Percentiles rank a stretch among this genome's conserved stretches.
phyloP scores from a whole-genome alignment of 2,888 invertebrate genomes.

The Drosophila rubida region DNA sequence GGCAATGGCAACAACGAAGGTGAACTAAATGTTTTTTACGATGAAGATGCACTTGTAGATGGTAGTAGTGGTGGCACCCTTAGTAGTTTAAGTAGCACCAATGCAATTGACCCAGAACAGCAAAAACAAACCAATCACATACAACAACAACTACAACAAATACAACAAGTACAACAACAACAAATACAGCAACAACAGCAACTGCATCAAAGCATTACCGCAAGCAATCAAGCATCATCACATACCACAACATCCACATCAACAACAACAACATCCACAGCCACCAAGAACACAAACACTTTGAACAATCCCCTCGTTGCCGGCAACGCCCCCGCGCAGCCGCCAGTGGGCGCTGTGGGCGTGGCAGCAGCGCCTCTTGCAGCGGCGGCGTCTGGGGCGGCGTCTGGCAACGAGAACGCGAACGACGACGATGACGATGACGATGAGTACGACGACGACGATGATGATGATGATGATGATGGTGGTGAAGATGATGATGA shows the following conservation, averaged over 20 bases:
- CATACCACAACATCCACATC: constrained; percentile 44
- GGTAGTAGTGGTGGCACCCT: constrained; percentile 78
- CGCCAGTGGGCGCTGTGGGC: constrained; percentile 47
- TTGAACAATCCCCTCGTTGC: constrained; percentile 47
- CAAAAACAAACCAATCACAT: constrained; percentile 46
- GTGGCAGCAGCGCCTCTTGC: constrained; percentile 34
- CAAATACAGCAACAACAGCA: constrained; percentile 45
- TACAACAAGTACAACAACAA: constrained; percentile 50
- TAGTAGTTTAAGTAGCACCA: constrained; percentile 80
- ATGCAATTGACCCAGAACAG: constrained; percentile 72
- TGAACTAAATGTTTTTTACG: constrained; percentile 85
- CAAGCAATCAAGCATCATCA: constrained; percentile 68
- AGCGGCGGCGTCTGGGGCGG: constrained; percentile 85
- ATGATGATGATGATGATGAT: constrained; percentile 55
- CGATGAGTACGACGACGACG: constrained; percentile 69
- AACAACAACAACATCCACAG: constrained; percentile 42
- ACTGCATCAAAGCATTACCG: constrained; percentile 55
- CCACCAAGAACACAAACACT: constrained; percentile 65
- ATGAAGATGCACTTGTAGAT: constrained; percentile 84
- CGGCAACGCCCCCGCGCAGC: constrained; percentile 44
- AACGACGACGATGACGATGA: constrained; percentile 71
- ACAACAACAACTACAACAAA: constrained; percentile 53
- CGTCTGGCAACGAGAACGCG: constrained; percentile 85
- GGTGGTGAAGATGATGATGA: constrained; percentile 62
- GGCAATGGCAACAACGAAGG: constrained; percentile 83